Conservation (phyloP, 2,113 vertebrate genomes). For the Archilochus colubris region DNA sequence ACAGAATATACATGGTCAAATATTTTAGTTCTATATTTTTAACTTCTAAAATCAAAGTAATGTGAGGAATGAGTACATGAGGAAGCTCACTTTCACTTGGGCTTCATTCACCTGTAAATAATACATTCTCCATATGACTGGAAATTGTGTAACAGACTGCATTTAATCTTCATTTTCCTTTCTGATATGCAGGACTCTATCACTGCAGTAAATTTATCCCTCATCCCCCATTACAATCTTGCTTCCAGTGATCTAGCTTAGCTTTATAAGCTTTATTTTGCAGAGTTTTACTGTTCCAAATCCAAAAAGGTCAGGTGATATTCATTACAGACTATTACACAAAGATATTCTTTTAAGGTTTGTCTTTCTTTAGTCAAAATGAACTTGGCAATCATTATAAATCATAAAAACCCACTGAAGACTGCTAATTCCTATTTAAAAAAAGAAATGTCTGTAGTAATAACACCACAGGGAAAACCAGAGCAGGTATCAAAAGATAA, state of each 20-base stretch:
- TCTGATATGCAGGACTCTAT: background rate
- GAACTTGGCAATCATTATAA: background rate
- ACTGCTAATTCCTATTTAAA: background rate
- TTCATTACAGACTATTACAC: background rate
- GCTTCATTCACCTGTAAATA: background rate
- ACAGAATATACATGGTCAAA: background rate
- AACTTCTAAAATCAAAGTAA: background rate
- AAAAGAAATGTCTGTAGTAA: background rate
- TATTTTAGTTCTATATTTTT: background rate
- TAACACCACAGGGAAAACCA: background rate
- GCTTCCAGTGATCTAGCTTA: background rate
- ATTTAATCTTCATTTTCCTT: background rate
- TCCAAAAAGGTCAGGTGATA: background rate
- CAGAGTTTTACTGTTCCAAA: background rate
- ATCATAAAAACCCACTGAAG: background rate
- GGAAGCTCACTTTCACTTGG: background rate
- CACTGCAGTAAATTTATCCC: background rate
- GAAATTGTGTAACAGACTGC: background rate
- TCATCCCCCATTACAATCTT: background rate
- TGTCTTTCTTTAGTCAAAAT: background rate
- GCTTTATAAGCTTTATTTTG: background rate
- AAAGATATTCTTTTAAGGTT: background rate
- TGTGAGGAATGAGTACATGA: background rate
- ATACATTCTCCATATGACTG: background rate
- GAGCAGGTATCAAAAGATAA: background rate